A percentile compares a stretch with the other conserved stretches of the same genome.
These are phyloP conservation scores for Etheostoma perlongum DNA, from an alignment of 2,797 vertebrate species.

Conservation along the genomic window DNA sequence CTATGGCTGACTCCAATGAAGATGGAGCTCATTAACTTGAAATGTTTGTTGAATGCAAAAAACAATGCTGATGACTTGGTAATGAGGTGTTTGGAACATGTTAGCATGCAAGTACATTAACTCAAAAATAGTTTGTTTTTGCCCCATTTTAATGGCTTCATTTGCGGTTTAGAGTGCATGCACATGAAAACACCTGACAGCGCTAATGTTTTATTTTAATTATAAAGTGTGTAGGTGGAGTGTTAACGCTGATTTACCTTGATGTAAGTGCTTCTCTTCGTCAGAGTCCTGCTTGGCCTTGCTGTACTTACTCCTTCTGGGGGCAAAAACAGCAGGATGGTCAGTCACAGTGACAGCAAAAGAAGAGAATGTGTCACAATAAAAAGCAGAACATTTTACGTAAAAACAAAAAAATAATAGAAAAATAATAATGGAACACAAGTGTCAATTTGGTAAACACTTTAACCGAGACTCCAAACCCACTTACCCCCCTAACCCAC, in stretches of 20 bases:
- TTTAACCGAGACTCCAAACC: slow-evolving; percentile 3
- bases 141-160: slow-evolving; percentile 49
- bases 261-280: slow-evolving; percentile 96
- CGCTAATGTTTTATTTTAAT: slow-evolving; percentile 56
- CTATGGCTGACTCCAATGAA: slow-evolving; percentile 48
- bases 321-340: slow-evolving; percentile 63
- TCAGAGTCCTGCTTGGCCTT: slow-evolving; percentile 98
- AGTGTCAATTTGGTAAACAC: slow-evolving; percentile 12
- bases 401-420: background rate
- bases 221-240: slow-evolving; percentile 31
- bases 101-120: slow-evolving; percentile 58
- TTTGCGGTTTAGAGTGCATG: slow-evolving; percentile 50
- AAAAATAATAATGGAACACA: background rate
- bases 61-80: slow-evolving; percentile 73
- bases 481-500: background rate
- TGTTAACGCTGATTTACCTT: slow-evolving; percentile 85
- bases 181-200: slow-evolving; percentile 57
- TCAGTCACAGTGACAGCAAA: slow-evolving; percentile 39
- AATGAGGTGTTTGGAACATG: slow-evolving; percentile 72
- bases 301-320: slow-evolving; percentile 97
- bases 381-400: background rate
- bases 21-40: slow-evolving; percentile 72
- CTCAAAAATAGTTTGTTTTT: slow-evolving; percentile 55
- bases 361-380: background rate
- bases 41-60: slow-evolving; percentile 58